Evolutionary conservation across 1,140 invertebrate genomes (phyloP), one percentile per base, ranked within the genome.

Genomic region (Procambarus clarkii): DNA sequence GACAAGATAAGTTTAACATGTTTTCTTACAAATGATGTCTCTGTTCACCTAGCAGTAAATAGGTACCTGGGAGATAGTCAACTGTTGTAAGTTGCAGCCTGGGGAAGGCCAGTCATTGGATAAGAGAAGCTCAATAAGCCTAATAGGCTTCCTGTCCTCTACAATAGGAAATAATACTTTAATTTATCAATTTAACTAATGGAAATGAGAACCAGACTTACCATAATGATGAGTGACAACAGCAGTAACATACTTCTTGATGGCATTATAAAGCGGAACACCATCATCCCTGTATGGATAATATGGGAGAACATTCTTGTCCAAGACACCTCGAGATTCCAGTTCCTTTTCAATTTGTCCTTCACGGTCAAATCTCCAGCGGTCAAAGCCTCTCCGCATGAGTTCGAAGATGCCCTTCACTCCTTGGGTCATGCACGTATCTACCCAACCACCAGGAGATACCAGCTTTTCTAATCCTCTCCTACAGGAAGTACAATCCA

Each of bases 281-380:
- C 94, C 95, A 93, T 95, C 95, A 93, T 95, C 95, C 86, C 95
- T 92, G 94, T 95, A 95, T 80, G 95, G 94, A 93, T 95, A 95
- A 74, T 94, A 93, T 1, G 95, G 95, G 18, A 95, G 92, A 60
- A 94, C 92, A 44, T 94, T 93, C 18, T 87, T 94, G 94, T 94
- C 94, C 86, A 89, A 71, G 21, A 94, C 94, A 34, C 93, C 94
- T 92, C 94, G 88, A 9, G 92, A 78, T 76, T 94, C 90, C 21
- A 95, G 92, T 85, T 95, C 94, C 54, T 93, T 93, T 45, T 93
- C 93, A 69, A 94, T 87, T 18, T 93, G 93, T 64, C 94, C 94
- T 69, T 94, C 82, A 2, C 93, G 80, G 89, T 94, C 93, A 83
- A 94, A 93, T 13, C 92, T 93, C 94, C 94, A 94, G 24, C 88